A percentile compares a stretch with the other conserved stretches of the same genome.
These are phyloP conservation scores for Eremophila alpestris DNA, from an alignment of 2,797 vertebrate genomes.

Conservation along the genomic window DNA sequence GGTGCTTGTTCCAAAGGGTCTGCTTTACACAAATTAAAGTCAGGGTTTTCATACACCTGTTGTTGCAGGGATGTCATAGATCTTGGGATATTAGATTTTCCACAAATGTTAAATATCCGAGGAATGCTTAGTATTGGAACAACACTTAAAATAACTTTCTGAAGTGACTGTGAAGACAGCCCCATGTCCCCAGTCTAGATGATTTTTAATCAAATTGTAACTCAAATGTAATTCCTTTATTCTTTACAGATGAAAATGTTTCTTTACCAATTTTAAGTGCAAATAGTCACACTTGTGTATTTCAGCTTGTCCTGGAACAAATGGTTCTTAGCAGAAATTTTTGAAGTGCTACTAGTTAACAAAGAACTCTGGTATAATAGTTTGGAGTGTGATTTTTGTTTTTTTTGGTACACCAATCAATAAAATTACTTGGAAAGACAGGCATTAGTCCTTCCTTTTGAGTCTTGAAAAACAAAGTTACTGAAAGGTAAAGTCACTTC, in stretches of 20 bases:
- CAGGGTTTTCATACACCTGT: not conserved
- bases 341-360: not conserved
- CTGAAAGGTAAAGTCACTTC: not conserved
- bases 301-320: not conserved
- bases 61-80: not conserved
- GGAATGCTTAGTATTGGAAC: conserved; percentile 24
- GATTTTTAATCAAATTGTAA: not conserved
- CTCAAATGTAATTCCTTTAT: not conserved
- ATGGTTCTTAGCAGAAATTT: not conserved
- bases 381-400: not conserved
- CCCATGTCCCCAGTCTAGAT: not conserved
- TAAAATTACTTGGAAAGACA: not conserved
- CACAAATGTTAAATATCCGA: conserved; percentile 16
- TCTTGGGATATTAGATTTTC: not conserved
- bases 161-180: conserved; percentile 50
- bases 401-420: not conserved
- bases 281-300: not conserved
- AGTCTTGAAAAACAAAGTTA: not conserved
- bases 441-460: not conserved
- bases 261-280: not conserved
- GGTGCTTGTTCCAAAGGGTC: not conserved
- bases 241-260: not conserved
- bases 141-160: conserved; percentile 50
- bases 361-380: not conserved
- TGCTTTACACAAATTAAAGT: conserved; percentile 12